Evolutionary conservation across 2,888 invertebrate species (phyloP).

Genomic region (Heliconius aoede): DNA sequence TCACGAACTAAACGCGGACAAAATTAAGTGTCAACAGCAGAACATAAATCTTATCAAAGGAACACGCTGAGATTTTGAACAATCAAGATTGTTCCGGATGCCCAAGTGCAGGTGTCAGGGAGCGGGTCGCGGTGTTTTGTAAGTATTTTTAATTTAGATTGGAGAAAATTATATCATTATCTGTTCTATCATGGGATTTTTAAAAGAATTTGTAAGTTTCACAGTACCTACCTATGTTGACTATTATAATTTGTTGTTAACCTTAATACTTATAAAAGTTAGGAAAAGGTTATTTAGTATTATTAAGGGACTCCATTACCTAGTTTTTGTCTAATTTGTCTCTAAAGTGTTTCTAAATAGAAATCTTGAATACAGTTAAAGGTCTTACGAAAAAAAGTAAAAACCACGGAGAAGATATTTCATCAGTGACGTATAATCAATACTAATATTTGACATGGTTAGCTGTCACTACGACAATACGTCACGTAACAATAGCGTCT

Average conservation of each 20-base stretch:
- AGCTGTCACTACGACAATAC: conserved; percentile 22
- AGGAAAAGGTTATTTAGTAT: no score
- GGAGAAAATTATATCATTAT: not conserved
- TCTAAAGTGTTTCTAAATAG: no score
- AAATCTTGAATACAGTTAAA: not conserved
- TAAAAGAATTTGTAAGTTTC: not conserved
- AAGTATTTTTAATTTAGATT: not conserved
- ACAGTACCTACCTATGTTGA: not conserved
- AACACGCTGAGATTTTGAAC: conserved; percentile 75
- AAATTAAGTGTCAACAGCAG: conserved; percentile 78
- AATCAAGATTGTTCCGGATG: conserved; percentile 58
- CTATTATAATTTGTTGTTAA: no score
- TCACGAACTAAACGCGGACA: conserved; percentile 65
- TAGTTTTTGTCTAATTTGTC: no score
- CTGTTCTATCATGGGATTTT: not conserved
- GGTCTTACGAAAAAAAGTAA: conserved; percentile 11
- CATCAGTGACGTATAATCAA: conserved; percentile 28
- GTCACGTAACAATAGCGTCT: conserved; percentile 10
- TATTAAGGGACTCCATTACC: no score
- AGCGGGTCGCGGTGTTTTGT: not conserved
- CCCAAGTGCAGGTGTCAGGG: conserved; percentile 19
- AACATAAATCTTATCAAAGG: conserved; percentile 75
- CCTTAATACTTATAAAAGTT: no score
- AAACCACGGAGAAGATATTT: conserved; percentile 19
- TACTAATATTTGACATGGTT: conserved; percentile 25